Evolutionary conservation across 53 echinoderm and acorn worm genomes (phyloP), one percentile per base, ranked within the genome.

Genomic region (Stichopus horrens): DNA sequence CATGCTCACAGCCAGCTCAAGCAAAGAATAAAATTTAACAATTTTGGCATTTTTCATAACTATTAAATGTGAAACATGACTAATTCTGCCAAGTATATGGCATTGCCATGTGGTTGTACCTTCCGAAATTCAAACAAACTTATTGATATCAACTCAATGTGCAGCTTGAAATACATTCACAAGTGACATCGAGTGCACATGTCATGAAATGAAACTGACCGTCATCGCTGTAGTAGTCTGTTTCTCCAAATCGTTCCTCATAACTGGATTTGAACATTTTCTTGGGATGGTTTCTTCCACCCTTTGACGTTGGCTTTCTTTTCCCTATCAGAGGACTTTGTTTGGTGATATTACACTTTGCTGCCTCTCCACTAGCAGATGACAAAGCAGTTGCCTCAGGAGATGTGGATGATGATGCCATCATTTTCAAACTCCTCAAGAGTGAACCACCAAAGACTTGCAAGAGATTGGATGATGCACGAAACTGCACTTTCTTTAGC

Each of bases 251-350:
- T 79, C 90, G 90, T 21, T 89, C 73, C 60, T 96, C 96, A 86
- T 95, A 90, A 54, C 84, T 83, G 81, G 95, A 96, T 76, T 96
- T 96, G 18, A 83, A 86, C 23, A 92, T 91, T 76, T 96, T 96
- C 88, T 92, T 92, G 13, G 96, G 95, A 77, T 95, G 92, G 52
- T 76, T 51, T 20, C 77, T 76, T 5, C 53, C 77, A 76, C 37
- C 77, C 21, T 76, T 76, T 18, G 75, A 51, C 14, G 51, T 37
- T 71, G 14, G 71, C 19, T 71, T 71, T 71, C 71, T 19, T 18
- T 71, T 71, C 19, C 71, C 18, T 16, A 6, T 13, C 7, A 18
- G 5, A 71, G 71, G 18, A 71, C 7, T 20, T n/a, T 2, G 18
- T 18, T 71, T 18, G 7, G 18, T 18, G n/a, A n/a, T n/a, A 6